These are phyloP conservation scores for Platichthys flesus DNA, from an alignment of 2,113 vertebrate species.

Conservation along the genomic window DNA sequence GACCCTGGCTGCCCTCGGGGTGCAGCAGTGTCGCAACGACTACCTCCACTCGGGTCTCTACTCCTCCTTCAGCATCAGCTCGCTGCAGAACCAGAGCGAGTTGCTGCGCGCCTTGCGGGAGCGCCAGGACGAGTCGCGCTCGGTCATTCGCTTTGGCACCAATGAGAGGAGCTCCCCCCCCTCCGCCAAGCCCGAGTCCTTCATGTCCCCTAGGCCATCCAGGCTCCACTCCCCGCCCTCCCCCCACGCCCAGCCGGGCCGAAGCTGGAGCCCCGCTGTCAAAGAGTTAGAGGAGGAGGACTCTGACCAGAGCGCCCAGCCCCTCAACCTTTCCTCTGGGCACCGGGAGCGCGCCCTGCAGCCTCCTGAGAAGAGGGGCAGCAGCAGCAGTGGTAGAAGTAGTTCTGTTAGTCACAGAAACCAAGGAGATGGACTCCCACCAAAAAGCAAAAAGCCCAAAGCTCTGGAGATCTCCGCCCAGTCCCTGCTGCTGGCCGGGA, in stretches of 20 bases:
- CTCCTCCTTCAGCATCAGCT: conserved; percentile 92
- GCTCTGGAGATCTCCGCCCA: conserved; percentile 92
- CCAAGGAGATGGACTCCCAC: conserved; percentile 84
- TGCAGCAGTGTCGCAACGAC: conserved; percentile 86
- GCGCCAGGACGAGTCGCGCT: conserved; percentile 88
- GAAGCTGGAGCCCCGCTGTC: conserved; percentile 84
- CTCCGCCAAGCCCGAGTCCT: conserved; percentile 76
- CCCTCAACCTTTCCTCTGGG: conserved; percentile 94
- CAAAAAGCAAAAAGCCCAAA: conserved; percentile 96
- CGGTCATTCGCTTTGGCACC: conserved; percentile 94
- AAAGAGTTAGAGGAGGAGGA: conserved; percentile 78
- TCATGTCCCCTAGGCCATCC: conserved; percentile 81
- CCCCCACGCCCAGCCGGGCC: conserved; percentile 80
- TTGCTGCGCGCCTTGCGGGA: conserved; percentile 88
- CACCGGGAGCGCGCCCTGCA: conserved; percentile 88
- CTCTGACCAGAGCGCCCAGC: conserved; percentile 87
- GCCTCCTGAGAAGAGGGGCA: conserved; percentile 65
- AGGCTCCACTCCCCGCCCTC: conserved; percentile 81
- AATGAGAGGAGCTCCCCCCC: conserved; percentile 87
- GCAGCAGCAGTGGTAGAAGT: conserved; percentile 56
- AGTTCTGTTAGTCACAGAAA: conserved; percentile 46
- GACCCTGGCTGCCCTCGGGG: conserved; percentile 83
- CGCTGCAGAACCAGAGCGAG: conserved; percentile 89
- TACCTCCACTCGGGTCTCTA: conserved; percentile 94
- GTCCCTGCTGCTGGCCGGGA: conserved; percentile 89